Base-by-base conservation (phyloP, 2,113 vertebrate species). In the Esox niger region DNA sequence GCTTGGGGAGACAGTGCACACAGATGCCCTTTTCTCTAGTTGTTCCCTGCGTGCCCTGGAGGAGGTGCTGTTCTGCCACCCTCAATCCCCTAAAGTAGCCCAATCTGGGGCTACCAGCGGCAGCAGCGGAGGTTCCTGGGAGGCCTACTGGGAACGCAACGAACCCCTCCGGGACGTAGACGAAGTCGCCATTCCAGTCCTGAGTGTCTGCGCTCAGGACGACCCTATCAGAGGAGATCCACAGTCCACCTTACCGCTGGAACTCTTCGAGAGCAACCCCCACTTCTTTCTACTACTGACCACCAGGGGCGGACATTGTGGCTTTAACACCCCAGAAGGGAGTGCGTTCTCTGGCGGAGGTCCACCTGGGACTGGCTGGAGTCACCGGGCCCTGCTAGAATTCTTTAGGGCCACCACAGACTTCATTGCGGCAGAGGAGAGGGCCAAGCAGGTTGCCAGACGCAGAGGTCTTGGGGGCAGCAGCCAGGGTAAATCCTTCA, bases 201-300 rank as follows among this genome's bases (percentile, higher is more conserved):
- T 94, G 71, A 91, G 86, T 1, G 69, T 93, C 35, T 94, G 92
- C 27, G 90, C 91, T 58, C 86, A 67, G 33, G 91, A 93, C 5
- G 93, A 93, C 82, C 91, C 91, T 0, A 64, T 92, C 33, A 88
- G 92, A 0, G 92, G 93, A 3, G 86, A 88, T 3, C 64, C 88
- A 25, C 75, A 77, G 2, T 74, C 80, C 59, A 89, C 90, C 0
- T 20, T 93, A 1, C 92, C 93, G 5, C 55, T 92, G 38, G 93
- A 94, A 75, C 91, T 94, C 52, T 94, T 94, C 64, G 91, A 93
- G 76, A 90, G 83, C 69, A 94, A 93, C 81, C 93, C 93, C 15
- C 92, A 93, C 78, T 92, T 94, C 82, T 93, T 94, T 49, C 89
- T 94, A 59, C 86, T 93, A 17, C 83, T 93, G 7, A 92, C 90